These are phyloP conservation scores for Erethizon dorsatum DNA, from an alignment of 2,797 vertebrate species.

Conservation along the genomic window DNA sequence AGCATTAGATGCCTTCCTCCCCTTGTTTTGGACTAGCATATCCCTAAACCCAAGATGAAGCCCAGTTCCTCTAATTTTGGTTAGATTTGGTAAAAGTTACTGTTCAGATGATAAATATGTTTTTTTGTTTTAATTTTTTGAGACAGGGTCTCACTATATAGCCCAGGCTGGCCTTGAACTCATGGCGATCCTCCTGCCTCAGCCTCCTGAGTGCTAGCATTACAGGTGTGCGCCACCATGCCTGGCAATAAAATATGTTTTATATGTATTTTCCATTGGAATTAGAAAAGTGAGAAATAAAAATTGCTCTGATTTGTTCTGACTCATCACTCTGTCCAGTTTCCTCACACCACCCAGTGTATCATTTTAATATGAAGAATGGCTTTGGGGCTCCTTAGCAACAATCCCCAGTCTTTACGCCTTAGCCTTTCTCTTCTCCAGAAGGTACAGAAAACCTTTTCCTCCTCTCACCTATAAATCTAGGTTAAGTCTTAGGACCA, in stretches of 20 bases:
- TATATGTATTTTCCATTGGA: conserved; percentile 10
- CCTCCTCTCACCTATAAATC: not conserved
- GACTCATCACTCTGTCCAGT: not conserved
- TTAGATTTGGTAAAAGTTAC: not conserved
- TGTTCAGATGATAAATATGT: not conserved
- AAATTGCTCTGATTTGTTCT: not conserved
- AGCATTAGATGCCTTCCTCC: not conserved
- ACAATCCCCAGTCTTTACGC: not conserved
- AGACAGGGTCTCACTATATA: not conserved
- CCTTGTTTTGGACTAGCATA: not conserved
- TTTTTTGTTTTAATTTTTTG: not conserved
- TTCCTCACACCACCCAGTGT: not conserved
- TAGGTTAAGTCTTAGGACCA: not conserved
- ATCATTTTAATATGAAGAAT: not conserved
- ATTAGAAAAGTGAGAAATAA: conserved; percentile 46
- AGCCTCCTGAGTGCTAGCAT: too few species aligned
- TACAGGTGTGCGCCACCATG: not conserved
- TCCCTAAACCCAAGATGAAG: not conserved
- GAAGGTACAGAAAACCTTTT: not conserved
- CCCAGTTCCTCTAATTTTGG: not conserved
- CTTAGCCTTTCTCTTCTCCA: not conserved
- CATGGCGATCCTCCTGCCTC: too few species aligned
- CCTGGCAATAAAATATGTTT: not conserved
- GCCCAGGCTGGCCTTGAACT: not conserved
- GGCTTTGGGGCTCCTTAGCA: not conserved